Percentiles rank a stretch among this genome's conserved stretches.
Evolutionary conservation across 1,140 invertebrate species (phyloP).

Genomic region (Zeugodacus cucurbitae): DNA sequence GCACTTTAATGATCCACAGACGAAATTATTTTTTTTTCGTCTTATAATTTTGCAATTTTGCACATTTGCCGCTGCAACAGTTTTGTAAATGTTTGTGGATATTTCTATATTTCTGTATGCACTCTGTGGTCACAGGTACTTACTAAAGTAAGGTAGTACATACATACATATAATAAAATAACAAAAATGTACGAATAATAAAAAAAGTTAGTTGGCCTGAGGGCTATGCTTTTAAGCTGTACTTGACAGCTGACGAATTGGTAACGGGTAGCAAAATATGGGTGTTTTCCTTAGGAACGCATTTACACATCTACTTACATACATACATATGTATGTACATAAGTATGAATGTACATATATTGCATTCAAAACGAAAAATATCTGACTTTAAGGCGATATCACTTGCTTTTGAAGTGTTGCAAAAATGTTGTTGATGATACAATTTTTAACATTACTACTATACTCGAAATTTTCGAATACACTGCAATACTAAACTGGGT

Average conservation of each 20-base stretch:
- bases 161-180: background rate
- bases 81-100: background rate
- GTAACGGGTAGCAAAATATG: background rate
- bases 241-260: slow-evolving; percentile 28
- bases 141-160: background rate
- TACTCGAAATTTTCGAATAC: too few species aligned
- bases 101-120: background rate
- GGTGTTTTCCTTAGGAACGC: background rate
- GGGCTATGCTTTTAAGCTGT: background rate
- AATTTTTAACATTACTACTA: too few species aligned
- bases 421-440: background rate
- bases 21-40: background rate
- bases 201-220: background rate
- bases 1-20: slow-evolving; percentile 17
- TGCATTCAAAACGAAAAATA: background rate
- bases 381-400: background rate
- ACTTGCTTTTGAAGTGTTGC: background rate
- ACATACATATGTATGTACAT: too few species aligned
- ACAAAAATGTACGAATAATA: too few species aligned
- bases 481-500: too few species aligned
- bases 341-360: too few species aligned
- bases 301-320: background rate
- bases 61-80: background rate
- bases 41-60: background rate
- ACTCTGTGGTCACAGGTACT: background rate